Evolutionary conservation across 2,797 vertebrate genomes (phyloP).

Genomic region (Hippocampus kuda): DNA sequence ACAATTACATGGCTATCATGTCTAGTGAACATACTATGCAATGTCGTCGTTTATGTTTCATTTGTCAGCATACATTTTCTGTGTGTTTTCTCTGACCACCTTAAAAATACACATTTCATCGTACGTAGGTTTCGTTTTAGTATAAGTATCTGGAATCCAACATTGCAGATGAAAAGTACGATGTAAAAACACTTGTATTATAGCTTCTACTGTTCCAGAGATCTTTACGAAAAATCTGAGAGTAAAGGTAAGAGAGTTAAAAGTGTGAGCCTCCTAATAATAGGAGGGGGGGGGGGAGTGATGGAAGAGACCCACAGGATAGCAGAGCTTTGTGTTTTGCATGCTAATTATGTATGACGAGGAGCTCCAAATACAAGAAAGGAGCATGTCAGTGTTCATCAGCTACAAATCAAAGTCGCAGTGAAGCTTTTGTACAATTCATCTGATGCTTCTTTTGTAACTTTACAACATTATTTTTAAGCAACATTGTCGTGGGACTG

Average conservation of each 20-base stretch:
- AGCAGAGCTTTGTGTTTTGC: constrained; percentile 42
- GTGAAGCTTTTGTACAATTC: not conserved
- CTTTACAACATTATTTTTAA: not conserved
- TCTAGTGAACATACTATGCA: not conserved
- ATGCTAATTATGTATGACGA: constrained; percentile 40
- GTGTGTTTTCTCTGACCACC: too few relatives aligned
- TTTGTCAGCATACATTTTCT: not conserved
- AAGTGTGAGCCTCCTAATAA: constrained; percentile 5
- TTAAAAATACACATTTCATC: not conserved
- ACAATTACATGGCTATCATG: not conserved
- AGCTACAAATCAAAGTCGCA: constrained; percentile 7
- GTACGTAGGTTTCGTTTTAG: not conserved
- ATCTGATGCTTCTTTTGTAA: not conserved
- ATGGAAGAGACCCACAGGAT: constrained; percentile 57
- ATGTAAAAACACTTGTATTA: not conserved
- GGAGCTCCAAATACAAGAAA: constrained; percentile 20
- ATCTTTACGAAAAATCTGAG: not conserved
- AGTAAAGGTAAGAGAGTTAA: not conserved
- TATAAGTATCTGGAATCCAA: not conserved
- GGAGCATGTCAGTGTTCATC: constrained; percentile 3
- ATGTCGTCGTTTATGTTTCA: not conserved
- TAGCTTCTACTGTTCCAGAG: not conserved
- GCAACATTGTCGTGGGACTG: not conserved
- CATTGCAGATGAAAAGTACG: not conserved
- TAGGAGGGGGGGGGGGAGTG: constrained; percentile 18